phyloP scores from a whole-genome alignment of 1,140 invertebrate genomes.

The Melitaea cinxia region DNA sequence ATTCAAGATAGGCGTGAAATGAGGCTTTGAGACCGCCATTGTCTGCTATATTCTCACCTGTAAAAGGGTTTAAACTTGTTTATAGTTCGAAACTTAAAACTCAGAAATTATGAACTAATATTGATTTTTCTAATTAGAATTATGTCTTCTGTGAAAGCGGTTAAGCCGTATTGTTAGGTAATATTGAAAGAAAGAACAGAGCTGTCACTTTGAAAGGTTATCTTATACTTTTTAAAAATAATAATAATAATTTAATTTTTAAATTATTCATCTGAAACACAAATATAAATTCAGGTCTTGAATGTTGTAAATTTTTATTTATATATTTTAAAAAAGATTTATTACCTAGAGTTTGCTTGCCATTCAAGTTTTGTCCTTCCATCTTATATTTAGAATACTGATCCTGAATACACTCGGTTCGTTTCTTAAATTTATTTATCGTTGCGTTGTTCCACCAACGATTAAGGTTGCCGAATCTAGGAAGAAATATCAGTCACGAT shows the following conservation, averaged over 20 bases:
- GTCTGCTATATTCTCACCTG: constrained; percentile 96
- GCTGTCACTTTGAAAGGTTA: no score
- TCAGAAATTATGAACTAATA: no score
- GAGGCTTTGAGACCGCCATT: constrained; percentile 96
- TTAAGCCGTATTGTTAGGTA: no score
- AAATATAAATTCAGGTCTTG: neutral
- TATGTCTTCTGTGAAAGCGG: no score
- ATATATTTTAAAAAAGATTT: neutral
- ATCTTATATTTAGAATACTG: constrained; percentile 92
- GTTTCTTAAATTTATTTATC: constrained; percentile 92
- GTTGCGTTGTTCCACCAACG: constrained; percentile 99
- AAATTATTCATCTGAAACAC: constrained; percentile 3
- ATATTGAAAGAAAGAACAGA: no score
- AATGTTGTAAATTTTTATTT: no score
- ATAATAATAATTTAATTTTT: no score
- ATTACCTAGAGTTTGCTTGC: constrained; percentile 88
- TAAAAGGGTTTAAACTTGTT: no score
- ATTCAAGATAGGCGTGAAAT: constrained; percentile 92
- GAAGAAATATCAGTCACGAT: constrained; percentile 21
- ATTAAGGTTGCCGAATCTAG: constrained; percentile 93
- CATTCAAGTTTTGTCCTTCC: constrained; percentile 87
- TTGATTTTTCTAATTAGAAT: no score
- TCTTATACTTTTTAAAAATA: no score
- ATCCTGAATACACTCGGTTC: constrained; percentile 94
- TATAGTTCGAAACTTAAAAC: no score